Conservation (phyloP, 1,140 invertebrate genomes). For the Daktulosphaira vitifoliae region DNA sequence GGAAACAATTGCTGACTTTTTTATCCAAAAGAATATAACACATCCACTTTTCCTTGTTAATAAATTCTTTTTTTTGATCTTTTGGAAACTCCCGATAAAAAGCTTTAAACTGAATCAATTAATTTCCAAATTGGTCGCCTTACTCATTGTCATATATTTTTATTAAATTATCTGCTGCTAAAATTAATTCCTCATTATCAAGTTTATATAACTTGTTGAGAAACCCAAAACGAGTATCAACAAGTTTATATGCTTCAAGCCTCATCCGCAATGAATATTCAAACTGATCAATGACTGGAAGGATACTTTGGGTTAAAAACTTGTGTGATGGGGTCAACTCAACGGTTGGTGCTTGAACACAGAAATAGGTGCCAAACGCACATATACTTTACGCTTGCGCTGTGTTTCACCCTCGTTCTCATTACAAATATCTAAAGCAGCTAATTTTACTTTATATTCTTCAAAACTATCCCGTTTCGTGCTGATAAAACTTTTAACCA, state of each 20-base stretch:
- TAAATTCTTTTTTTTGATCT: not conserved
- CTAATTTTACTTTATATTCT: constrained; percentile 29
- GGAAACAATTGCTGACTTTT: constrained; percentile 32
- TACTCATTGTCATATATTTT: not conserved
- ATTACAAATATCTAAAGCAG: constrained; percentile 35
- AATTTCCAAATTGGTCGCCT: not conserved
- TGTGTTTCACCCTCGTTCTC: constrained; percentile 31
- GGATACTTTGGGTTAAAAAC: constrained; percentile 27
- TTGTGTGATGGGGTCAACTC: constrained; percentile 19
- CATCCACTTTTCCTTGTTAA: not conserved
- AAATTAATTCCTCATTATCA: not conserved
- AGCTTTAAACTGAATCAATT: constrained; percentile 2
- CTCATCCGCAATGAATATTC: constrained; percentile 21
- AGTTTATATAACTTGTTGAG: constrained; percentile 28
- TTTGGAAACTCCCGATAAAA: not conserved
- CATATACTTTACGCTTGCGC: constrained; percentile 25
- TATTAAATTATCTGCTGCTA: not conserved
- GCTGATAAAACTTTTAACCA: constrained; percentile 30
- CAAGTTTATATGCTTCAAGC: constrained; percentile 27
- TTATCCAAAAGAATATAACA: too few relatives aligned
- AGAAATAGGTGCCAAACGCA: not conserved
- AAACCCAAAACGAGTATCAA: constrained; percentile 27
- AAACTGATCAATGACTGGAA: constrained; percentile 28
- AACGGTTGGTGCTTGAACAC: constrained; percentile 6
- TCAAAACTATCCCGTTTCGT: constrained; percentile 22